Evolutionary conservation across 2,113 vertebrate genomes (phyloP).

Genomic region (Gorsachius goisagi): DNA sequence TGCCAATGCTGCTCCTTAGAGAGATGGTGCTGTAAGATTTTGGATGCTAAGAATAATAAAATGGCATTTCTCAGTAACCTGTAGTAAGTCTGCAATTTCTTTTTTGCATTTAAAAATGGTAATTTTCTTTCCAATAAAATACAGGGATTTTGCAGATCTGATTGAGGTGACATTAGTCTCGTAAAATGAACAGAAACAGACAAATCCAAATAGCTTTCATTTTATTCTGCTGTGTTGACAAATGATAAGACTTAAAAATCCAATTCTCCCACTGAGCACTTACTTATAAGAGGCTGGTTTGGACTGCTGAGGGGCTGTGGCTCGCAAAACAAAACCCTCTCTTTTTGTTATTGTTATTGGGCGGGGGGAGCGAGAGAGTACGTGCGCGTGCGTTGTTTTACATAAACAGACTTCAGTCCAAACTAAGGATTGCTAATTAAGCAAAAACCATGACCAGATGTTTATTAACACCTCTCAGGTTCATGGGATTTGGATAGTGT

Average conservation of each 20-base stretch:
- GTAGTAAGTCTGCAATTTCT: conserved; percentile 9
- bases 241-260: conserved; percentile 50
- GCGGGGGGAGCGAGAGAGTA: too few relatives aligned
- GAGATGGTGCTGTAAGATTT: conserved; percentile 73
- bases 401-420: conserved; percentile 73
- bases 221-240: conserved; percentile 44
- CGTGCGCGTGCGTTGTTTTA: conserved; percentile 28
- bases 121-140: conserved; percentile 37
- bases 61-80: conserved; percentile 60
- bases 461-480: conserved; percentile 81
- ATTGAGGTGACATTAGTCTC: conserved; percentile 37
- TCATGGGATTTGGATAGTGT: conserved; percentile 77
- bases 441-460: conserved; percentile 80
- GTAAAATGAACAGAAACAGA: conserved; percentile 35
- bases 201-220: conserved; percentile 47
- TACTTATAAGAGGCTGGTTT: conserved; percentile 34
- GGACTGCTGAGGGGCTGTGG: conserved; percentile 27
- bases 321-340: conserved; percentile 17
- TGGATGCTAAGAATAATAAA: conserved; percentile 67
- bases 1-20: conserved; percentile 64
- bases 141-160: conserved; percentile 7
- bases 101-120: conserved; percentile 46
- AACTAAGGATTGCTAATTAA: conserved; percentile 78
- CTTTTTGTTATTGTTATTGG: neutral
- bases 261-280: conserved; percentile 34